Evolutionary conservation across 1,140 invertebrate species (phyloP).

Genomic region (Bombus waltoni): DNA sequence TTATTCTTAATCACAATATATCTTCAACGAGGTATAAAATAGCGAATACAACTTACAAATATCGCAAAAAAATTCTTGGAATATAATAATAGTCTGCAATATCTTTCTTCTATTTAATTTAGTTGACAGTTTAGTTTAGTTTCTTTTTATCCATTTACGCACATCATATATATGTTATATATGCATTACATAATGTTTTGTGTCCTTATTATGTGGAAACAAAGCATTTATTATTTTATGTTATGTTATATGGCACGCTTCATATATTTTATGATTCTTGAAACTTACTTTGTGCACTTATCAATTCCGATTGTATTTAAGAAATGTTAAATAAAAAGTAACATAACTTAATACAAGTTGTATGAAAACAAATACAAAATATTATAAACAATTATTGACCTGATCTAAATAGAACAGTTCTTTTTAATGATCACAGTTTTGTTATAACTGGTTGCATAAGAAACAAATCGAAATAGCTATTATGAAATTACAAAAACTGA

Average conservation of each 20-base stretch:
- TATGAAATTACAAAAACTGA: not conserved
- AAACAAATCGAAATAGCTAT: constrained; percentile 9
- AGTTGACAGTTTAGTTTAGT: not conserved
- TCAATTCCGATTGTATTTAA: constrained; percentile 42
- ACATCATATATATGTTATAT: constrained; percentile 19
- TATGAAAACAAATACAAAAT: constrained; percentile 17
- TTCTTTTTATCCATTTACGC: not conserved
- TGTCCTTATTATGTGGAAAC: constrained; percentile 19
- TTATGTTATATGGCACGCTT: constrained; percentile 47
- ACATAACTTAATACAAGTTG: constrained; percentile 9
- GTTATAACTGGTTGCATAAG: not conserved
- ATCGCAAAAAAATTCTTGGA: constrained; percentile 37
- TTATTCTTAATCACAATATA: constrained; percentile 40
- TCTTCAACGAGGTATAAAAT: constrained; percentile 45
- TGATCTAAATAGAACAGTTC: not conserved
- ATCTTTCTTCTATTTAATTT: constrained; percentile 13
- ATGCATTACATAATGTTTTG: constrained; percentile 11
- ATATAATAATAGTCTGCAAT: constrained; percentile 10
- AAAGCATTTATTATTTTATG: constrained; percentile 17
- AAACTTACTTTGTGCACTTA: constrained; percentile 36
- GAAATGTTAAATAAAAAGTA: not conserved
- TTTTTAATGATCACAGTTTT: constrained; percentile 23
- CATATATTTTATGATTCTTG: constrained; percentile 28
- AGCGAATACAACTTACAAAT: constrained; percentile 46
- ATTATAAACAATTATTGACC: constrained; percentile 1